These are phyloP conservation scores for Bergia sp. DNA, from an alignment of 92 coral and sea anemone species.

Conservation along the genomic window DNA sequence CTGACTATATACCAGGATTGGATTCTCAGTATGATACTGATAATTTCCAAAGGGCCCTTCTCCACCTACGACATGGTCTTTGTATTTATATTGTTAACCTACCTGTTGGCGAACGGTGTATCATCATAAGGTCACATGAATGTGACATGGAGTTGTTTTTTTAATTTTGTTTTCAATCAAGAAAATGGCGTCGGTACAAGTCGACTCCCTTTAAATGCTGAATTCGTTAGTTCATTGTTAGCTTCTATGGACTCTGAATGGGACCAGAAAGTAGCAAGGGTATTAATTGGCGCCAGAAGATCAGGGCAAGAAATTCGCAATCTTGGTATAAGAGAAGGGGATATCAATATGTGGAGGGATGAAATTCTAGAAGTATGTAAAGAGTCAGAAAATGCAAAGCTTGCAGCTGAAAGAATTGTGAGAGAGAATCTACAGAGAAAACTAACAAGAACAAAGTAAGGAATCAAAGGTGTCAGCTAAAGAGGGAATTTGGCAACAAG, in stretches of 20 bases:
- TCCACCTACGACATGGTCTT: background rate
- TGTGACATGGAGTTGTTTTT: background rate
- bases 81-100: background rate
- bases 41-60: background rate
- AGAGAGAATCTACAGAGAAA: slow-evolving; percentile 27
- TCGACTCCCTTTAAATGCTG: background rate
- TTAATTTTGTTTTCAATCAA: background rate
- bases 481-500: slow-evolving; percentile 41
- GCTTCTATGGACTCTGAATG: slow-evolving; percentile 14
- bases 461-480: slow-evolving; percentile 27
- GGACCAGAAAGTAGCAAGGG: background rate
- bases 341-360: slow-evolving; percentile 23
- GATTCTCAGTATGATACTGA: slow-evolving; percentile 2
- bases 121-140: background rate
- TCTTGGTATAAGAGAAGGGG: background rate
- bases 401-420: slow-evolving; percentile 50
- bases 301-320: background rate
- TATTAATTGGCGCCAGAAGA: background rate
- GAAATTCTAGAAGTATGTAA: slow-evolving; percentile 49
- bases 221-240: background rate
- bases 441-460: background rate
- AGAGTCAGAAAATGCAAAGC: slow-evolving; percentile 49
- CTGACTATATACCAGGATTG: slow-evolving; percentile 25
- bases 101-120: background rate
- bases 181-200: background rate